These are phyloP conservation scores for Eremobia ochroleuca DNA, from an alignment of 2,888 invertebrate genomes.

Conservation along the genomic window DNA sequence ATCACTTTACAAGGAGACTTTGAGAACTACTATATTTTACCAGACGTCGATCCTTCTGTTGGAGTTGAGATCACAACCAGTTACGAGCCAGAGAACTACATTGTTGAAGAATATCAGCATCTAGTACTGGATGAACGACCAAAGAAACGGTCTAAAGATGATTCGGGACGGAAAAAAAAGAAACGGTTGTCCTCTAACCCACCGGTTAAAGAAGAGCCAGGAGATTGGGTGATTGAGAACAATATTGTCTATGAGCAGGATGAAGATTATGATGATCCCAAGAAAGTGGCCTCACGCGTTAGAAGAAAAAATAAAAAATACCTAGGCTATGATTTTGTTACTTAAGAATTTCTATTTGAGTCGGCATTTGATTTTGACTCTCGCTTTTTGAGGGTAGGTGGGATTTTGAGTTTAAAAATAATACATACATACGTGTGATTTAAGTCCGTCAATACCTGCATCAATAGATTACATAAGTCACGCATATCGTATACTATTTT, in stretches of 20 bases:
- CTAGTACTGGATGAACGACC: conserved; percentile 83
- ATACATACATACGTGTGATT: neutral
- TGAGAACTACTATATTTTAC: conserved; percentile 88
- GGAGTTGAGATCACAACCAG: conserved; percentile 87
- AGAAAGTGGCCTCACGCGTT: conserved; percentile 81
- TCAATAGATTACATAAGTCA: neutral
- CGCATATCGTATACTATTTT: neutral
- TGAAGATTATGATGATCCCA: conserved; percentile 82
- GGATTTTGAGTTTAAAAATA: conserved; percentile 5
- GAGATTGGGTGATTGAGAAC: conserved; percentile 84
- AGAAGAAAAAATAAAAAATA: conserved; percentile 89
- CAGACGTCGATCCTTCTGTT: conserved; percentile 86
- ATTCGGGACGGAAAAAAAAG: conserved; percentile 77
- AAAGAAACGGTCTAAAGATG: conserved; percentile 78
- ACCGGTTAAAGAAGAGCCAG: conserved; percentile 74
- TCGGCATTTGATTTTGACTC: conserved; percentile 66
- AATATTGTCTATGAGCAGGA: conserved; percentile 82
- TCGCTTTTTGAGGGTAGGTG: conserved; percentile 27
- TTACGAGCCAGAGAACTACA: conserved; percentile 86
- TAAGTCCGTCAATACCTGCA: neutral
- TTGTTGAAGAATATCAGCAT: conserved; percentile 85
- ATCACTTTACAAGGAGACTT: conserved; percentile 85
- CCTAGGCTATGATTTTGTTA: conserved; percentile 86
- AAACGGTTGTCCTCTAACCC: conserved; percentile 71
- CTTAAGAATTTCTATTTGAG: conserved; percentile 90